phyloP scores from a whole-genome alignment of 2,888 invertebrate species.

The Lasioglossum malachurum region DNA sequence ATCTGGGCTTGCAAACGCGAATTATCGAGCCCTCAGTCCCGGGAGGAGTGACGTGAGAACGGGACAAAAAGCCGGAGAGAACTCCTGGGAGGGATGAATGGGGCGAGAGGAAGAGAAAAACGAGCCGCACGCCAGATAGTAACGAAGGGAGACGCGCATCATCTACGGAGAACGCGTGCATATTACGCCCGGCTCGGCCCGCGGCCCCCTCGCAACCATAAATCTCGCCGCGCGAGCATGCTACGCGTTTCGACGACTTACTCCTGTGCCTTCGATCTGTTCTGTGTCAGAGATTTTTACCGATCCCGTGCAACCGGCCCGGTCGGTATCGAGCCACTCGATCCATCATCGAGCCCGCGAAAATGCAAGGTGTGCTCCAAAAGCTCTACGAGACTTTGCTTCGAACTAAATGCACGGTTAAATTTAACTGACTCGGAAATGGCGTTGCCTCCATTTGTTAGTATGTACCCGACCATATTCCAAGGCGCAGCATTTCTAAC shows the following conservation, averaged over 20 bases:
- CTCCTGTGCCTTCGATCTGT: constrained; percentile 56
- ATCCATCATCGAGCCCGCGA: not conserved
- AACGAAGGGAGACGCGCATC: constrained; percentile 56
- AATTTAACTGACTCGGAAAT: too few relatives aligned
- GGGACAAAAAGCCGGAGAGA: constrained; percentile 26
- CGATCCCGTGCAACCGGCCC: constrained; percentile 28
- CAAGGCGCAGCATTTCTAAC: too few relatives aligned
- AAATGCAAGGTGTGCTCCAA: not conserved
- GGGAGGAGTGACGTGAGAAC: constrained; percentile 55
- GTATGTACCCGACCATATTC: too few relatives aligned
- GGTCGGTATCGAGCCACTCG: not conserved
- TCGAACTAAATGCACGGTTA: too few relatives aligned
- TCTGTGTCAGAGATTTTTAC: constrained; percentile 59
- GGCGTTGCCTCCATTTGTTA: too few relatives aligned
- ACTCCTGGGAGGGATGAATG: constrained; percentile 40
- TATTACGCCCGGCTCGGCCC: constrained; percentile 50
- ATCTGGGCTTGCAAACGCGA: constrained; percentile 63
- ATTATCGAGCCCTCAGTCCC: constrained; percentile 46
- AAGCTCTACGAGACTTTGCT: not conserved
- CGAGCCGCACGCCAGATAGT: constrained; percentile 53
- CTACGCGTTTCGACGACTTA: constrained; percentile 65
- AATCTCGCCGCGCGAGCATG: constrained; percentile 49
- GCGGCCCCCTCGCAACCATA: constrained; percentile 45
- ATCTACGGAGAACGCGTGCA: constrained; percentile 55
- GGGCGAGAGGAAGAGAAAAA: constrained; percentile 40